Conservation (phyloP, 2,113 vertebrate species). For the Megaleporinus macrocephalus region DNA sequence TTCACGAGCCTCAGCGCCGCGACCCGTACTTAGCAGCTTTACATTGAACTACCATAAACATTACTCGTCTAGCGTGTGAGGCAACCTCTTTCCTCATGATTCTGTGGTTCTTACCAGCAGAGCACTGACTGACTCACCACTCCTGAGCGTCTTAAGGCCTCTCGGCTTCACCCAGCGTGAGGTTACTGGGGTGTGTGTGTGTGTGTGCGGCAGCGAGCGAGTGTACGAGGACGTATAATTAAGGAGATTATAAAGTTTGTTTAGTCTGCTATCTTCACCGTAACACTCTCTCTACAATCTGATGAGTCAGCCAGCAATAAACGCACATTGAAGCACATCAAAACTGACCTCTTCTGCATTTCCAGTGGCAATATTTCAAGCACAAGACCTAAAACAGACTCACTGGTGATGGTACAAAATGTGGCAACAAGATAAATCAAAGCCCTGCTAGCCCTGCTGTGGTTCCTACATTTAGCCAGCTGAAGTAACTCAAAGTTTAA, state of each 20-base stretch:
- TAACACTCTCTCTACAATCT: background rate
- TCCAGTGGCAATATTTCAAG: background rate
- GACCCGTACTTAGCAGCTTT: background rate
- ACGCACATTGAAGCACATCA: background rate
- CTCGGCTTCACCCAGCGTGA: background rate
- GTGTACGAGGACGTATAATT: constrained; percentile 50
- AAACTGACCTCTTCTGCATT: background rate
- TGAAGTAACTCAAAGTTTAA: background rate
- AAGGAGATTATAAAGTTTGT: constrained; percentile 36
- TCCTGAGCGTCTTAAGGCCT: background rate
- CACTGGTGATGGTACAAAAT: too few relatives aligned
- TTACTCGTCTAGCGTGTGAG: background rate
- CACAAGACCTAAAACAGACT: background rate
- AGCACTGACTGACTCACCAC: constrained; percentile 20
- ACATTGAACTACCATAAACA: background rate
- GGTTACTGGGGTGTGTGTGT: background rate
- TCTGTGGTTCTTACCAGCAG: constrained; percentile 10
- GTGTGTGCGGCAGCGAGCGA: constrained; percentile 2
- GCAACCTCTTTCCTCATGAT: background rate
- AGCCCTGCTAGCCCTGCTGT: background rate
- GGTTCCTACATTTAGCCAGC: background rate
- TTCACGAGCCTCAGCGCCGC: background rate
- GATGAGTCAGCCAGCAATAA: background rate
- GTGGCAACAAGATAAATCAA: background rate
- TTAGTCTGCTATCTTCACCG: background rate